Evolutionary conservation across 2,888 invertebrate species (phyloP).

Genomic region (Halictus quadricinctus): DNA sequence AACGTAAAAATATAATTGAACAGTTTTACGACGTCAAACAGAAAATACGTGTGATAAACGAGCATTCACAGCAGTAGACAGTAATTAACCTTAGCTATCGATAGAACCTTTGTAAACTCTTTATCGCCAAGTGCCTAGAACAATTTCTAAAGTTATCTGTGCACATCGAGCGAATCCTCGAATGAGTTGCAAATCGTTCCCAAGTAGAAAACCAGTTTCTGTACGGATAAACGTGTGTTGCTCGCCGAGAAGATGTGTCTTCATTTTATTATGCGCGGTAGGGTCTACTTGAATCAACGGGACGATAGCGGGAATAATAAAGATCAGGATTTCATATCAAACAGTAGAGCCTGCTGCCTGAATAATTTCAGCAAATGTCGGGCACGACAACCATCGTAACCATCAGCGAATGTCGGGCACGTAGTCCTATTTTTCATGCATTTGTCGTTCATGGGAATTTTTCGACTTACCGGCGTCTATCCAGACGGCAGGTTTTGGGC

Average conservation of each 20-base stretch:
- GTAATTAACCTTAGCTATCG: neutral
- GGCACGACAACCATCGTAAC: slow-evolving; percentile 12
- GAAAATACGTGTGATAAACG: neutral
- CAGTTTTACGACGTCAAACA: neutral
- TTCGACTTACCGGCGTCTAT: slow-evolving; percentile 88
- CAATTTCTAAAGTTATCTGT: neutral
- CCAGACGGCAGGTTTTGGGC: slow-evolving; percentile 89
- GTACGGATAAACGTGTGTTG: neutral
- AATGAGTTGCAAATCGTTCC: neutral
- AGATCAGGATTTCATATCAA: slow-evolving; percentile 21
- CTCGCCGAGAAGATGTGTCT: neutral
- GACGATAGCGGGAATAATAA: slow-evolving; percentile 28
- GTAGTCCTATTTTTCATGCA: neutral
- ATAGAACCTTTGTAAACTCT: neutral
- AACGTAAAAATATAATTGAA: too few species aligned
- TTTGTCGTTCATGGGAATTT: neutral
- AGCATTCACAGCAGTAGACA: neutral
- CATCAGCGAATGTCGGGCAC: slow-evolving; percentile 11
- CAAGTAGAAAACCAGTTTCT: slow-evolving; percentile 2
- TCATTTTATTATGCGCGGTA: slow-evolving; percentile 18
- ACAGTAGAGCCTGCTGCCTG: neutral
- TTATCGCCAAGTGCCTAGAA: neutral
- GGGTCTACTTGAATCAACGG: slow-evolving; percentile 1
- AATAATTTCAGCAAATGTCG: slow-evolving; percentile 10
- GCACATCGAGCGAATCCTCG: neutral